Evolutionary conservation across 1,140 invertebrate genomes (phyloP).

Genomic region (Contarinia nasturtii): DNA sequence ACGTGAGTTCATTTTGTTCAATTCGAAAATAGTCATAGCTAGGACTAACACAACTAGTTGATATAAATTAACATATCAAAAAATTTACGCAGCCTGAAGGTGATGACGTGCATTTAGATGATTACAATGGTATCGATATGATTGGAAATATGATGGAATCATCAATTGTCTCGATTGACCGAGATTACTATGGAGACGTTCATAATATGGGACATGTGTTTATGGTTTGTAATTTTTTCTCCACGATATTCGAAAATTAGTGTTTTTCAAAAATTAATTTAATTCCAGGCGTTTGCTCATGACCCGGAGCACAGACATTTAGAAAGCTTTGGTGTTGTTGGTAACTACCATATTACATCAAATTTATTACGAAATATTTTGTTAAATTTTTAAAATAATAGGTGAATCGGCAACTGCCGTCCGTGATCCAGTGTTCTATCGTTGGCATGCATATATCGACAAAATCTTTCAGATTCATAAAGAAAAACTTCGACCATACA

Average conservation of each 20-base stretch:
- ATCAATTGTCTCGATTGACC: conserved; percentile 46
- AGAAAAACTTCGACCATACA: conserved; percentile 41
- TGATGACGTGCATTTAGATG: conserved; percentile 32
- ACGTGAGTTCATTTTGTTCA: conserved; percentile 27
- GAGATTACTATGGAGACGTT: conserved; percentile 43
- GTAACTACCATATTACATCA: too few species aligned
- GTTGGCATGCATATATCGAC: conserved; percentile 65
- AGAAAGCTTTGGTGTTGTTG: conserved; percentile 35
- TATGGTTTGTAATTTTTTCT: too few species aligned
- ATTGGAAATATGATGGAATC: conserved; percentile 64
- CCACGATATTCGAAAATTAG: neutral
- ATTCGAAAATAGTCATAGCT: too few species aligned
- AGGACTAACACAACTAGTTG: too few species aligned
- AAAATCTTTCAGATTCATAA: conserved; percentile 63
- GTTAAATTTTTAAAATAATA: conserved; percentile 30
- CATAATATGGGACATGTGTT: conserved; percentile 46
- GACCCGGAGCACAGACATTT: conserved; percentile 52
- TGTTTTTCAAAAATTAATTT: conserved; percentile 21
- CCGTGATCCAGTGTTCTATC: conserved; percentile 71
- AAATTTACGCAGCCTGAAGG: conserved; percentile 23
- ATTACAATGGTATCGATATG: conserved; percentile 53
- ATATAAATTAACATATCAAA: too few species aligned
- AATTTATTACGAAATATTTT: too few species aligned
- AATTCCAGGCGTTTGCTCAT: conserved; percentile 45
- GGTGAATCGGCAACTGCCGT: conserved; percentile 53